These are phyloP conservation scores for Chrysomela aeneicollis DNA, from an alignment of 2,888 invertebrate genomes.

Conservation along the genomic window DNA sequence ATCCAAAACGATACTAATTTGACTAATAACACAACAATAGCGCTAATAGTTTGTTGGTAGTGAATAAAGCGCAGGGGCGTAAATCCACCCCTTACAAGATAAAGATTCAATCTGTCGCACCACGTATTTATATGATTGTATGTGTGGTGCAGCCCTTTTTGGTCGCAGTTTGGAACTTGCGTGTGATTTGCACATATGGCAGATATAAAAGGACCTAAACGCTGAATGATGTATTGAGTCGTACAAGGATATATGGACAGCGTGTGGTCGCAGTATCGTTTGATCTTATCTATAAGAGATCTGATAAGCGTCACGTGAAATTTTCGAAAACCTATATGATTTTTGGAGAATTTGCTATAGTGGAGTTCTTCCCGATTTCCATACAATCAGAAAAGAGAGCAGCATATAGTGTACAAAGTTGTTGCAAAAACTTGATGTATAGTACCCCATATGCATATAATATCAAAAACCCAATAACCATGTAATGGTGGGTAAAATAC, in stretches of 20 bases:
- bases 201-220: conserved; percentile 37
- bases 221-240: conserved; percentile 29
- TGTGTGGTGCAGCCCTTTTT: conserved; percentile 41
- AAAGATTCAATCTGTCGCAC: conserved; percentile 57
- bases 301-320: no score
- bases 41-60: conserved; percentile 47
- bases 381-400: no score
- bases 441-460: no score
- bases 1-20: conserved; percentile 42
- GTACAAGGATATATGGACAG: conserved; percentile 8
- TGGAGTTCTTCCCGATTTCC: no score
- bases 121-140: conserved; percentile 7
- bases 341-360: no score
- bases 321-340: no score
- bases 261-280: background rate
- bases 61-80: conserved; percentile 46
- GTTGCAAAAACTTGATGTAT: no score
- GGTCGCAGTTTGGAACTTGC: conserved; percentile 43
- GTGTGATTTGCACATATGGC: conserved; percentile 46
- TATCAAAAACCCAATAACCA: no score
- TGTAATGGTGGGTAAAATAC: no score
- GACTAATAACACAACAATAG: conserved; percentile 53
- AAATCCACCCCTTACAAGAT: conserved; percentile 55
- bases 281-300: background rate
- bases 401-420: no score